Conservation (phyloP, 2,797 vertebrate species). For the Hybognathus amarus region DNA sequence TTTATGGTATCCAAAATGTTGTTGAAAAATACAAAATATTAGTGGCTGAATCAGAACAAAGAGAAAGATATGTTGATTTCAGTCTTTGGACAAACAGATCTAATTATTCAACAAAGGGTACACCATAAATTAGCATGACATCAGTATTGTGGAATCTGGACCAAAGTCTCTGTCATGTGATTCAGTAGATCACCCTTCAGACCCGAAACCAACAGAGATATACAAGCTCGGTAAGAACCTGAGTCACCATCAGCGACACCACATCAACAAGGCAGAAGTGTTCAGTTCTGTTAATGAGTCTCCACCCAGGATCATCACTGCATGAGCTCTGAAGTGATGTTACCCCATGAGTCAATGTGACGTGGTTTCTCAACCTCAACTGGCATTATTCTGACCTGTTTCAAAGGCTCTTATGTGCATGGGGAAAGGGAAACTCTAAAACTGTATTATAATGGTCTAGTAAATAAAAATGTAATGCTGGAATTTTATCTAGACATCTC, state of each 20-base stretch:
- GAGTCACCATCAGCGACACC: background rate
- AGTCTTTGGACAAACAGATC: background rate
- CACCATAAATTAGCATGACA: background rate
- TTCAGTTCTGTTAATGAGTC: background rate
- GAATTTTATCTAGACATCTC: background rate
- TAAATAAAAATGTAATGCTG: background rate
- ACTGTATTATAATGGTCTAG: too few species aligned
- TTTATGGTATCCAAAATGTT: background rate
- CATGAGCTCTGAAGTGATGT: conserved; percentile 2
- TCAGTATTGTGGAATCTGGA: background rate
- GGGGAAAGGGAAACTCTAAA: background rate
- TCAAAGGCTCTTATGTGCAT: background rate
- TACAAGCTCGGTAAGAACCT: conserved; percentile 1
- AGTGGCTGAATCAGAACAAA: background rate
- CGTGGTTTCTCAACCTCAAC: background rate
- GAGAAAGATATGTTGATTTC: background rate
- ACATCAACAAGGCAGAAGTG: background rate
- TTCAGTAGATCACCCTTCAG: background rate
- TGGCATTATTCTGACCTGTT: background rate
- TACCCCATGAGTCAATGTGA: conserved; percentile 17
- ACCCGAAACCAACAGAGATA: background rate
- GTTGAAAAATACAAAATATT: background rate
- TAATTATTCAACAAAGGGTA: background rate
- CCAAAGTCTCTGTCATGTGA: background rate
- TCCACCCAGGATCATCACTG: conserved; percentile 6